These are phyloP conservation scores for Orthonychiurus folsomi DNA, from an alignment of 2,888 invertebrate species.

Conservation along the genomic window DNA sequence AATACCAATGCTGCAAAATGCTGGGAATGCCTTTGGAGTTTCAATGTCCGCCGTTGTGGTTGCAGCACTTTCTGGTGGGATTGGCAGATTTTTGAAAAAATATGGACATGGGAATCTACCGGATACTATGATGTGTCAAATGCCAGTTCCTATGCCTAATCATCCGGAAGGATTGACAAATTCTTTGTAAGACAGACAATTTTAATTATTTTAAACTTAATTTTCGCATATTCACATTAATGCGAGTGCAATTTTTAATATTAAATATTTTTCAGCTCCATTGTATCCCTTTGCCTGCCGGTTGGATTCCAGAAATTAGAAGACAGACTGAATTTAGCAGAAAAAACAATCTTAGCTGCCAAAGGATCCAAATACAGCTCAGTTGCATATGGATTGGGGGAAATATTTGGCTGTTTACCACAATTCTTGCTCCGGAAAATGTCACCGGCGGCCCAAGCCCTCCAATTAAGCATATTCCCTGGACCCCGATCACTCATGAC, in stretches of 20 bases:
- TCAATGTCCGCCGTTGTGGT: background rate
- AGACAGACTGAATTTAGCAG: background rate
- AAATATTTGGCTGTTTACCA: background rate
- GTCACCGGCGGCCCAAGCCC: background rate
- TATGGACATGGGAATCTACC: background rate
- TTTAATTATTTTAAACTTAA: background rate
- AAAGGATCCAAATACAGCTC: background rate
- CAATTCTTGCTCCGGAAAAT: background rate
- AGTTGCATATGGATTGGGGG: background rate
- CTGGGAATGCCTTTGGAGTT: background rate
- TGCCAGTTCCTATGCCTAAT: slow-evolving; percentile 1
- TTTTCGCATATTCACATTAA: background rate
- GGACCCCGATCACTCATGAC: background rate
- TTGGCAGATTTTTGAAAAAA: background rate
- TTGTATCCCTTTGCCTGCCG: background rate
- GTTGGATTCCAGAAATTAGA: background rate
- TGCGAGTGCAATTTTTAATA: background rate
- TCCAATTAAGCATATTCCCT: slow-evolving; percentile 1
- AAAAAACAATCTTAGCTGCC: background rate
- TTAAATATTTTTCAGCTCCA: background rate
- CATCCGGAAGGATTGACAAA: slow-evolving; percentile 6
- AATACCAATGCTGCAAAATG: background rate
- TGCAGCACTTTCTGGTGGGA: background rate
- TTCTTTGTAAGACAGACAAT: background rate
- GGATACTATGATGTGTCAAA: background rate